A percentile compares a stretch with the other conserved stretches of the same genome.
phyloP scores from a whole-genome alignment of 1,140 invertebrate species.

The Microvelia longipes region DNA sequence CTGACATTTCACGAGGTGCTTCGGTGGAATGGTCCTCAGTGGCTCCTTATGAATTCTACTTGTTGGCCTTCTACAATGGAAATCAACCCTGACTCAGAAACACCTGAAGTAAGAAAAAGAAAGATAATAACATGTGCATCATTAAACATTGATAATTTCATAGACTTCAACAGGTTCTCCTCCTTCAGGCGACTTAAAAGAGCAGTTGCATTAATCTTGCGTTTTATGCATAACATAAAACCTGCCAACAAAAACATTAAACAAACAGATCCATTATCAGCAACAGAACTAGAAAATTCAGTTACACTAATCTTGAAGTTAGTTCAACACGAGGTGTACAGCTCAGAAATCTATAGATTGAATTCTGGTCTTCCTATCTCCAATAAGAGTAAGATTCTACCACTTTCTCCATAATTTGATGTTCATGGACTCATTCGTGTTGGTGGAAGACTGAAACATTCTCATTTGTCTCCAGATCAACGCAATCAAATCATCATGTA shows the following conservation, averaged over 20 bases:
- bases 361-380: neutral
- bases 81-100: neutral
- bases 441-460: neutral
- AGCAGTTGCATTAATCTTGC: neutral
- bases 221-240: neutral
- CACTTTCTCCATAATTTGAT: neutral
- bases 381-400: neutral
- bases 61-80: no score
- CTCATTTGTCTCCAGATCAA: neutral
- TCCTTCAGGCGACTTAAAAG: neutral
- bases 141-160: neutral
- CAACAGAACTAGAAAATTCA: neutral
- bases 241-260: neutral
- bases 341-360: neutral
- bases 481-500: neutral
- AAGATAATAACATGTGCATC: neutral
- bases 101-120: neutral
- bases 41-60: no score
- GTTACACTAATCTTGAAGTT: neutral
- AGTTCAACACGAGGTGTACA: neutral
- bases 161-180: neutral
- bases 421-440: neutral
- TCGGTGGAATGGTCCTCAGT: neutral
- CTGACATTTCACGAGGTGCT: neutral
- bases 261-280: neutral